Evolutionary conservation across 92 coral and sea anemone species (phyloP).

Genomic region (Nematostella vectensis): DNA sequence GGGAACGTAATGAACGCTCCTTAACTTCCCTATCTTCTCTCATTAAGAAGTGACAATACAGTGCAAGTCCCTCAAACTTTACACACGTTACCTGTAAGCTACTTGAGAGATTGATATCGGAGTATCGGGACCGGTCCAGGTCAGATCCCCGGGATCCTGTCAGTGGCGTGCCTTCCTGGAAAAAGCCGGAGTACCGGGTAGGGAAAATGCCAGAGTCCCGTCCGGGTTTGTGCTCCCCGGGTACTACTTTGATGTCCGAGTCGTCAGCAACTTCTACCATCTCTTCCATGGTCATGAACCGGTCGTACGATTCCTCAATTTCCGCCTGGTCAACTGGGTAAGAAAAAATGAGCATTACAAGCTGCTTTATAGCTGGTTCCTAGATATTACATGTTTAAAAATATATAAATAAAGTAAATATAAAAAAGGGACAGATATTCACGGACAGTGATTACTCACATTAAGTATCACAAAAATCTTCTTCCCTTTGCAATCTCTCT

Average conservation of each 20-base stretch:
- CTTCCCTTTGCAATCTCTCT: no score
- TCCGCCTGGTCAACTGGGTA: conserved; percentile 20
- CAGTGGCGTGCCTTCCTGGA: conserved; percentile 58
- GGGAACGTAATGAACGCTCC: no score
- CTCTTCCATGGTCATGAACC: conserved; percentile 79
- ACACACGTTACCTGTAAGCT: conserved; percentile 22
- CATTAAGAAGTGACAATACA: no score
- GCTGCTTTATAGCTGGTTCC: no score
- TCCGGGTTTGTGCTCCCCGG: conserved; percentile 19
- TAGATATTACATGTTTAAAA: neutral
- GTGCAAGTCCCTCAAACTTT: no score
- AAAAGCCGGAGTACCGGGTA: conserved; percentile 66
- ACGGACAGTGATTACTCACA: no score
- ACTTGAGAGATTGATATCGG: conserved; percentile 41
- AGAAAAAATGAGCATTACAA: conserved; percentile 2
- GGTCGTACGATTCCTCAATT: conserved; percentile 65
- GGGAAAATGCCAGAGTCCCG: conserved; percentile 66
- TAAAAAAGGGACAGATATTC: neutral
- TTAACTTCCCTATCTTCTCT: no score
- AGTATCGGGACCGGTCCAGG: conserved; percentile 57
- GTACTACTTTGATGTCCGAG: conserved; percentile 30
- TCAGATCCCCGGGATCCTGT: conserved; percentile 69
- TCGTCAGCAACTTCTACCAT: conserved; percentile 46
- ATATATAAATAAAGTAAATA: neutral
- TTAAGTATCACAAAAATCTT: no score